Conservation (phyloP, 2,113 vertebrate species). For the Xenopus laevis region DNA sequence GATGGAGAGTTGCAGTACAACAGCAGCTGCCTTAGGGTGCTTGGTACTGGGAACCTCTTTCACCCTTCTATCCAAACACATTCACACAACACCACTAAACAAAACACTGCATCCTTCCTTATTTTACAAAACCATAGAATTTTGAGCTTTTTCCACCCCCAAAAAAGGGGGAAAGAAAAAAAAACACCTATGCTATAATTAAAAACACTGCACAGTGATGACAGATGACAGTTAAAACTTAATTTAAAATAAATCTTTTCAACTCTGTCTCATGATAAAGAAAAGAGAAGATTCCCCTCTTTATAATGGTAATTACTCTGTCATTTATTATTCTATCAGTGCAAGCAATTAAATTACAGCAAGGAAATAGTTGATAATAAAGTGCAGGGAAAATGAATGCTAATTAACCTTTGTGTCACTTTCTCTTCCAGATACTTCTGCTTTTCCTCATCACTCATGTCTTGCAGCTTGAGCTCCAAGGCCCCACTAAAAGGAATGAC, state of each 20-base stretch:
- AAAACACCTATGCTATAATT: slow-evolving; percentile 99
- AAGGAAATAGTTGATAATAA: slow-evolving; percentile 99
- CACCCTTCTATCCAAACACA: too few species aligned
- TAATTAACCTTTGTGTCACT: slow-evolving; percentile 98
- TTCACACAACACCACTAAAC: too few species aligned
- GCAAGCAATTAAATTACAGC: slow-evolving; percentile 99
- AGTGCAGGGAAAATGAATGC: slow-evolving; percentile 97
- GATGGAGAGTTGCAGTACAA: too few species aligned
- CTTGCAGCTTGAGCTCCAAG: slow-evolving; percentile 89
- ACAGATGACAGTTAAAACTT: slow-evolving; percentile 99
- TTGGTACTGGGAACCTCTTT: too few species aligned
- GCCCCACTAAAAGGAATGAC: slow-evolving; percentile 96
- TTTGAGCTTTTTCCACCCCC: not conserved
- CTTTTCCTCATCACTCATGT: slow-evolving; percentile 83
- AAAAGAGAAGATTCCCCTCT: slow-evolving; percentile 97
- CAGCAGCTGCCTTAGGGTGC: too few species aligned
- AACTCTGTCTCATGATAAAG: slow-evolving; percentile 98
- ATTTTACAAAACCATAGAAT: too few species aligned
- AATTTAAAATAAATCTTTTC: slow-evolving; percentile 99
- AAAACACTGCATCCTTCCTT: too few species aligned
- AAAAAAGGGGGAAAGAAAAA: slow-evolving; percentile 67
- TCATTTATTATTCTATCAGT: slow-evolving; percentile 99
- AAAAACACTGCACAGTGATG: slow-evolving; percentile 91
- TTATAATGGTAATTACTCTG: slow-evolving; percentile 99
- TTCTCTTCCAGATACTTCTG: slow-evolving; percentile 87